Base-by-base conservation (phyloP, 2,113 vertebrate genomes). In the Puffinus mauretanicus region DNA sequence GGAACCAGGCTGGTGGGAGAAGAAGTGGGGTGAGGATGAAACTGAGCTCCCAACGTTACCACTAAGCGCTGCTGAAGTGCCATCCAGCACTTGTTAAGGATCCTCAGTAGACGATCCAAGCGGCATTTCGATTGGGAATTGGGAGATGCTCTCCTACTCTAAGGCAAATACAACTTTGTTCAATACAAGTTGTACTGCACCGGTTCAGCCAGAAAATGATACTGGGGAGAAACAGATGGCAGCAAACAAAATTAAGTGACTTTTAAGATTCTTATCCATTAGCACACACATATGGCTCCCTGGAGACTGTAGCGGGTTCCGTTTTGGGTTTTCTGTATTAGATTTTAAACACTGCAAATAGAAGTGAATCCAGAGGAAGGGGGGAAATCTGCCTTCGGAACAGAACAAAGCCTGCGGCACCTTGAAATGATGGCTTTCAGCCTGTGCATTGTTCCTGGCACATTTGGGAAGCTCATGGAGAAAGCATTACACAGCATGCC, bases 161-260 rank as follows among this genome's bases (percentile, higher is more conserved):
- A 57, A 26, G 1, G 0, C 0, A 1, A 51, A n/a, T 21, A 55
- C 29, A 46, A 3, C 42, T 77, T 76, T 60, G 7, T 58, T 85
- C 3, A 6, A 15, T 44, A 77, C 36, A 69, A 49, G 34, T 54
- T 91, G 49, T 81, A 66, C 72, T 10, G 16, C 11, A 19, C 46
- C 55, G 51, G 22, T 78, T 89, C 83, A 75, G 38, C 32, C 36
- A 86, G 72, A 91, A 85, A 65, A 13, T 9, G 0, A 19, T 58
- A 54, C 40, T n/a, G 34, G 32, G 36, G 14, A 51, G 51, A 93
- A 90, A 75, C 82, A 96, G 91, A 75, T 86, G 88, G 62, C 69
- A 78, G 72, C 42, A 78, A 91, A 94, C 51, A 86, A 95, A 86
- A 97, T 90, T 52, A 89, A 93, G 77, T 88, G 51, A 78, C 81